A percentile compares a stretch with the other conserved stretches of the same genome.
Conservation (phyloP, 2,888 invertebrate species). For the Metacarcinus magister region DNA sequence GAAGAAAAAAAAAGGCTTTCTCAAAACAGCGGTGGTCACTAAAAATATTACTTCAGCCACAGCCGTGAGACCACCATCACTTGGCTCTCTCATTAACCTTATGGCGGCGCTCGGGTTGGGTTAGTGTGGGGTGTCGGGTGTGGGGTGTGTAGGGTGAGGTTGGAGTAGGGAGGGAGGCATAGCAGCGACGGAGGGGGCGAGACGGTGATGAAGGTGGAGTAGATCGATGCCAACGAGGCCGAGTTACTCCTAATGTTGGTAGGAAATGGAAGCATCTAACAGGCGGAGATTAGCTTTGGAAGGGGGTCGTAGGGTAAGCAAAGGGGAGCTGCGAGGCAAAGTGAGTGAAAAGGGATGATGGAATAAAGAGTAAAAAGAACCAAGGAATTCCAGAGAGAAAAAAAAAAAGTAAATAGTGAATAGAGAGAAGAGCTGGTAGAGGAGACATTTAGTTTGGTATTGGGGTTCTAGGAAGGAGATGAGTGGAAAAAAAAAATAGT, state of each 20-base stretch:
- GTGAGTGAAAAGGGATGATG: background rate
- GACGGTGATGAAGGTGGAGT: constrained; percentile 21
- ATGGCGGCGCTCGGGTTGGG: background rate
- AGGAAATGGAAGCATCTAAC: constrained; percentile 31
- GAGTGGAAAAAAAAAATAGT: background rate
- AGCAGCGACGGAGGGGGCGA: background rate
- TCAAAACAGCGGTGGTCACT: constrained; percentile 1
- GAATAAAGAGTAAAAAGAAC: background rate
- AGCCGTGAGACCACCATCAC: constrained; percentile 26
- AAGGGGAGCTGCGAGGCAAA: background rate
- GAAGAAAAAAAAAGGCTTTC: background rate
- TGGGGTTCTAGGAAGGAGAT: background rate
- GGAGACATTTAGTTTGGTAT: background rate
- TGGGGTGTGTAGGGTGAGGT: no score
- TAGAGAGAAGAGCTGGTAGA: background rate
- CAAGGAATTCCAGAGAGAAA: background rate
- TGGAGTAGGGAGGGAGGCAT: background rate
- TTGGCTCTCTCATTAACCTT: constrained; percentile 36
- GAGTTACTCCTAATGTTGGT: constrained; percentile 13
- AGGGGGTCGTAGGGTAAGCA: background rate
- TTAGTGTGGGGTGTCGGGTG: background rate
- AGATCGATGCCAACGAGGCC: constrained; percentile 7
- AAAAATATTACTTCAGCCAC: background rate
- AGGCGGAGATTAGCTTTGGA: constrained; percentile 10
- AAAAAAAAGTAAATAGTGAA: background rate